Evolutionary conservation across 2,113 vertebrate species (phyloP).

Genomic region (Gobiocypris rarus): DNA sequence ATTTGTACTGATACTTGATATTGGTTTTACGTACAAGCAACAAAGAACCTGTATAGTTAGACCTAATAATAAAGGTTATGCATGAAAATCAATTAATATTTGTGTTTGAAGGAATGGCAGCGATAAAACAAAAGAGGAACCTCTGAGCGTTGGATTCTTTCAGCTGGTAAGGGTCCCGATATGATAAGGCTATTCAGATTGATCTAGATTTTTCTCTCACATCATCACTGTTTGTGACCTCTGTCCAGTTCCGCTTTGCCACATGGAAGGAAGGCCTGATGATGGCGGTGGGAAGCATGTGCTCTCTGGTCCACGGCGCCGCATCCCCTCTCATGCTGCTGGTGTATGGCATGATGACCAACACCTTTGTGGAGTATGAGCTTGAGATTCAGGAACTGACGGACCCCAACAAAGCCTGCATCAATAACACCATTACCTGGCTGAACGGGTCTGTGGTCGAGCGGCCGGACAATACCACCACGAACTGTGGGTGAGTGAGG

Average conservation of each 20-base stretch:
- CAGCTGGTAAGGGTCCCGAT: constrained; percentile 71
- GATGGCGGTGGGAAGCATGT: constrained; percentile 75
- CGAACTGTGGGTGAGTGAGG: constrained; percentile 73
- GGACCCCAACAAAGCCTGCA: constrained; percentile 72
- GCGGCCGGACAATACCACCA: constrained; percentile 63
- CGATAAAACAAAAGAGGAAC: constrained; percentile 65
- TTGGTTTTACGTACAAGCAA: not conserved
- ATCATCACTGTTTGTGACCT: not conserved
- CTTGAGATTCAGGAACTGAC: constrained; percentile 67
- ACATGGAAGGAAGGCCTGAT: constrained; percentile 68
- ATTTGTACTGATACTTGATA: not conserved
- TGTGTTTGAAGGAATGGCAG: constrained; percentile 44
- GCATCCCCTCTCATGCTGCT: constrained; percentile 76
- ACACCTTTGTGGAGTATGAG: constrained; percentile 78
- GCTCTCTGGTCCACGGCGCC: constrained; percentile 74
- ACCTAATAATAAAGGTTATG: not conserved
- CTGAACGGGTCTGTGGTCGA: constrained; percentile 70
- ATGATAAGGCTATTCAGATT: not conserved
- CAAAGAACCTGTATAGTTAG: no score
- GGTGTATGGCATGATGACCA: constrained; percentile 75
- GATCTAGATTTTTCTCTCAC: not conserved
- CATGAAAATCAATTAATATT: not conserved
- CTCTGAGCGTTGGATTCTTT: constrained; percentile 74
- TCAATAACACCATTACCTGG: constrained; percentile 72
- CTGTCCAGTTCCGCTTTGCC: constrained; percentile 74